Evolutionary conservation across 2,797 vertebrate genomes (phyloP), one percentile per base, ranked within the genome.

Genomic region (Rhinichthys osculus): DNA sequence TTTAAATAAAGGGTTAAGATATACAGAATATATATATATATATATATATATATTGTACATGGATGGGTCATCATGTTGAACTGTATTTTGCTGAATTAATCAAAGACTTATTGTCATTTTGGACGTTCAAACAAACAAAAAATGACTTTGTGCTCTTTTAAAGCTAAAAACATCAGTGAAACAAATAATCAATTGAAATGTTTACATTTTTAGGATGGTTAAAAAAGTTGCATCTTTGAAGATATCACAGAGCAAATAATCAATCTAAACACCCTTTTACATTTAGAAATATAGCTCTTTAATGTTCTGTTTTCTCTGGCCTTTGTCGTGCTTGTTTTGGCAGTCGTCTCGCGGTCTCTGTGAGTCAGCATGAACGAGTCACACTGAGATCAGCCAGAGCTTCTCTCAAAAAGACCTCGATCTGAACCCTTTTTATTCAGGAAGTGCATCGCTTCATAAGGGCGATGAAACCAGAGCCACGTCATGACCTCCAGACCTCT

Each of bases 241-340:
- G 73, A 77, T 62, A 70, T 81, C 62, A 42, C 42, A 78, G 57
- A 83, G 70, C 47, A 73, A 82, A 82, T 35, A 76, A 59, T 52
- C 76, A 77, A 27, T 21, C 19, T 33, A 40, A 38, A 54, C 62
- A 81, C 52, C 64, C 50, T 33, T 66, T 80, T 72, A 35, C 44
- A 17, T 76, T 78, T n/a, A 82, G 78, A 81, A 83, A 38, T 59
- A 81, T 78, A 72, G 54, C 19, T 64, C 73, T 82, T 69, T 79
- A 59, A 27, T 62, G 52, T 30, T 35, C 16, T 78, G 69, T 84
- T 87, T 78, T 66, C 52, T 79, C 78, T 74, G 69, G 86, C 79
- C 13, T 67, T 27, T 74, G 74, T 70, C 35, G 14, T 82, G 78
- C 83, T 88, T 86, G 70, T 69, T 62, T 76, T 88, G 88, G 88